phyloP scores from a whole-genome alignment of 1,140 invertebrate genomes.

The Ooceraea biroi region DNA sequence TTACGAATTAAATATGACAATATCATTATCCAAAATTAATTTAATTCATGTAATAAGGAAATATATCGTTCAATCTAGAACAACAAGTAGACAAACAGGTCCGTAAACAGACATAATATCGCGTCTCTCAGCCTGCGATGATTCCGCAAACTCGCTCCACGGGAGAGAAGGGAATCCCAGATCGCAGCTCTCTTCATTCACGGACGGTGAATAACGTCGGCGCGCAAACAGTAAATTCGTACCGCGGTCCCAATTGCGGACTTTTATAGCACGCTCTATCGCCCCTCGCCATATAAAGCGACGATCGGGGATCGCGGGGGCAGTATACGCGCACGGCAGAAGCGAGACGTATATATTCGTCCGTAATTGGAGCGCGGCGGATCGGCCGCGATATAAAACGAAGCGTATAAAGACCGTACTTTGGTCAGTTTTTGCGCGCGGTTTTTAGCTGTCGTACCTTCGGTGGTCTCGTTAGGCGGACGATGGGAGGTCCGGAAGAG shows the following conservation, averaged over 20 bases:
- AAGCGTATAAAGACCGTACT: slow-evolving; percentile 73
- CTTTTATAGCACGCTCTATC: slow-evolving; percentile 53
- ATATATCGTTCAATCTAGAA: too few species aligned
- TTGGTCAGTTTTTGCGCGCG: slow-evolving; percentile 69
- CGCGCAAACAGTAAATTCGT: slow-evolving; percentile 44
- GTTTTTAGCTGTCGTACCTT: slow-evolving; percentile 68
- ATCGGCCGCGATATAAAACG: slow-evolving; percentile 72
- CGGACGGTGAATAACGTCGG: slow-evolving; percentile 37
- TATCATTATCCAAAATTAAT: too few species aligned
- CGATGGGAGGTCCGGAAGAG: slow-evolving; percentile 71
- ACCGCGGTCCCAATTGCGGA: slow-evolving; percentile 24
- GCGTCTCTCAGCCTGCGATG: not conserved
- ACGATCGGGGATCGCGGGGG: slow-evolving; percentile 59
- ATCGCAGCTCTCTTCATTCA: slow-evolving; percentile 36
- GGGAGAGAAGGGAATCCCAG: not conserved
- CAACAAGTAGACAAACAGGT: too few species aligned
- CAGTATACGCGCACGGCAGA: slow-evolving; percentile 40
- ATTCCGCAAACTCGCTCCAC: not conserved
- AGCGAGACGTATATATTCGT: slow-evolving; percentile 68
- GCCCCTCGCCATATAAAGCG: slow-evolving; percentile 65
- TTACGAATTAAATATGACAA: too few species aligned
- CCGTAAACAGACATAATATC: slow-evolving; percentile 6
- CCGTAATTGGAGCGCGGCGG: slow-evolving; percentile 72
- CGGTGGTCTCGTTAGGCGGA: slow-evolving; percentile 75
- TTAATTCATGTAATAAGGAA: too few species aligned